Evolutionary conservation across 2,113 vertebrate genomes (phyloP), one percentile per base, ranked within the genome.

Genomic region (Elachura formosa): DNA sequence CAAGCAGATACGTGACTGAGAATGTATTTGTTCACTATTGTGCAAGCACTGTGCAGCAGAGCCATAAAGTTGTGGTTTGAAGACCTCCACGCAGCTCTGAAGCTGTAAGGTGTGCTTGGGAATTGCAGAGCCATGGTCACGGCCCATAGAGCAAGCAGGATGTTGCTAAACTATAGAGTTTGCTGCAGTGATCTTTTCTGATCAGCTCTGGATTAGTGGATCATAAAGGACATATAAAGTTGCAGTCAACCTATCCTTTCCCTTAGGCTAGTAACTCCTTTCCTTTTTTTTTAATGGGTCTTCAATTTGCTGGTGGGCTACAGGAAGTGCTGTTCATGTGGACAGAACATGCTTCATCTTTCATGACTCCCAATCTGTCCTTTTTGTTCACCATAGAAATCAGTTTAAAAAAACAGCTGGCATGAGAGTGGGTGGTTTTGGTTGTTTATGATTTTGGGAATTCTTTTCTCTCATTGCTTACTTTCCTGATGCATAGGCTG

Each of bases 381-480:
- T 68, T 78, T 93, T 86, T 78, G 83, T 83, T 90, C 62, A 58
- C 63, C 61, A n/a, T 74, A 77, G 64, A 84, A 74, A 86, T 90
- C 40, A 56, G 68, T 80, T 88, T 54, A 13, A 66, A 91, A 91
- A 62, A 69, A 62, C 71, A 86, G 40, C 75, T 94, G 86, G 68
- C 88, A 74, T 72, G 72, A 81, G 86, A 89, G 90, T 51, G 90
- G 86, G 83, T 87, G 90, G 76, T 71, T 94, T 85, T 33, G 36
- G 61, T 77, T 89, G 74, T 73, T 82, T 95, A 74, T 72, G 83
- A 72, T n/a, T 93, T 90, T 0, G 43, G 80, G 43, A 73, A 64
- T 90, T 93, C 79, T 87, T 94, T 94, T 90, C 78, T 69, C 78
- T 67, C 90, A 73, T 88, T 81, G 71, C 80, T 84, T 86, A 36